A percentile compares a stretch with the other conserved stretches of the same genome.
These are phyloP conservation scores for Gastrophysa polygoni DNA, from an alignment of 2,888 invertebrate species.

Conservation along the genomic window DNA sequence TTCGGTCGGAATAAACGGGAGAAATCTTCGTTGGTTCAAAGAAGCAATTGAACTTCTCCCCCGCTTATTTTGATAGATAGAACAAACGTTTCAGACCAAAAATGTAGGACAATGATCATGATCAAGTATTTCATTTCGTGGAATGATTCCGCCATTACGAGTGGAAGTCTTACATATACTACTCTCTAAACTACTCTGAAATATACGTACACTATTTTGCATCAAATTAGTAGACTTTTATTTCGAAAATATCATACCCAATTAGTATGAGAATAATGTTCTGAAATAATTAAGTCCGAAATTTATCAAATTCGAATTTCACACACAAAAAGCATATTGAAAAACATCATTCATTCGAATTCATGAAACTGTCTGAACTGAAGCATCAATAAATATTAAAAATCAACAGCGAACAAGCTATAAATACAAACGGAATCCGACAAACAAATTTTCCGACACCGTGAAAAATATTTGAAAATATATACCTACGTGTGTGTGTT, in stretches of 20 bases:
- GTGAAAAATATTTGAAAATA: slow-evolving; percentile 41
- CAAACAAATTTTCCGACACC: slow-evolving; percentile 41
- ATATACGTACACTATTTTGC: too few relatives aligned
- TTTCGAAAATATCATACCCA: slow-evolving; percentile 12
- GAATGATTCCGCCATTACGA: too few relatives aligned
- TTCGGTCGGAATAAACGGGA: too few relatives aligned
- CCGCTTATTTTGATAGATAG: too few relatives aligned
- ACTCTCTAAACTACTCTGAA: too few relatives aligned
- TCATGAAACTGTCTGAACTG: slow-evolving; percentile 46
- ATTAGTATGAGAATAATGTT: slow-evolving; percentile 24
- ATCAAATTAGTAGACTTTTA: too few relatives aligned
- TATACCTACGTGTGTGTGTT: slow-evolving; percentile 32
- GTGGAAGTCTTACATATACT: too few relatives aligned
- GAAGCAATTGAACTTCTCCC: too few relatives aligned
- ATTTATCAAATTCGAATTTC: slow-evolving; percentile 38
- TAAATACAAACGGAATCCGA: slow-evolving; percentile 49
- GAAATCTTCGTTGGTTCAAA: too few relatives aligned
- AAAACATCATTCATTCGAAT: slow-evolving; percentile 44
- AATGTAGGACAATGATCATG: too few relatives aligned
- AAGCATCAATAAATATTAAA: slow-evolving; percentile 48
- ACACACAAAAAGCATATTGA: slow-evolving; percentile 36
- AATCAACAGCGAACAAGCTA: slow-evolving; percentile 43
- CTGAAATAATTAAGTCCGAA: slow-evolving; percentile 20
- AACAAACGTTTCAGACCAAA: too few relatives aligned
- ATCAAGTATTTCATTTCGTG: too few relatives aligned